Conservation (phyloP, 2,113 vertebrate genomes). For the Alexandromys fortis region DNA sequence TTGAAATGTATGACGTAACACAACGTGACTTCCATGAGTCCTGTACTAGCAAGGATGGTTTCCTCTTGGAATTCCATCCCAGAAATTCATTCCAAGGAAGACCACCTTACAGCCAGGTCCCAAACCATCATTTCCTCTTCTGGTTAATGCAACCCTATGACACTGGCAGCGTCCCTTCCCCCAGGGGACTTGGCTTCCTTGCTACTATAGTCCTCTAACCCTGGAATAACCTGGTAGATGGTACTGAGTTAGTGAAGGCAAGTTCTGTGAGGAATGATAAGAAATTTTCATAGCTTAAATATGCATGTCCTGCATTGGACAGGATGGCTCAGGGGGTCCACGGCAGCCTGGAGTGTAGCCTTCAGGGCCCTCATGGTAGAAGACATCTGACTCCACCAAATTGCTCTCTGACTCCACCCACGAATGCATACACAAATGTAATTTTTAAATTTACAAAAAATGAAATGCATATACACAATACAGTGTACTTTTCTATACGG, state of each 20-base stretch:
- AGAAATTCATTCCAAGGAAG: neutral
- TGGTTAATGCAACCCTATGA: neutral
- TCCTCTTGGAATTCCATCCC: neutral
- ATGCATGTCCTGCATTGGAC: neutral
- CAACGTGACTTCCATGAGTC: rapidly evolving
- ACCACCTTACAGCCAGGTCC: neutral
- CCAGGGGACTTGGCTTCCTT: neutral
- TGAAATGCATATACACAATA: neutral
- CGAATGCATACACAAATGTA: neutral
- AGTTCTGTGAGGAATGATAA: neutral
- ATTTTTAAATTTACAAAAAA: neutral
- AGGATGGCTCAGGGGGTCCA: neutral
- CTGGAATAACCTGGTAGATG: neutral
- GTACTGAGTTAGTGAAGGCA: neutral
- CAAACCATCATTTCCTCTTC: neutral
- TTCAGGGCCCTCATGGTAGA: neutral
- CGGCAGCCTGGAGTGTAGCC: neutral
- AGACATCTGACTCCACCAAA: neutral
- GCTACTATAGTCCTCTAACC: neutral
- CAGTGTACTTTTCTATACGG: neutral
- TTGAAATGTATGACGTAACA: neutral
- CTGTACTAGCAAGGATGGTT: neutral
- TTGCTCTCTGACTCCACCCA: neutral
- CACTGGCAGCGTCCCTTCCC: neutral
- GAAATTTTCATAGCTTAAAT: neutral